Base-by-base conservation (phyloP, 2,113 vertebrate genomes). In the Felis chaus region DNA sequence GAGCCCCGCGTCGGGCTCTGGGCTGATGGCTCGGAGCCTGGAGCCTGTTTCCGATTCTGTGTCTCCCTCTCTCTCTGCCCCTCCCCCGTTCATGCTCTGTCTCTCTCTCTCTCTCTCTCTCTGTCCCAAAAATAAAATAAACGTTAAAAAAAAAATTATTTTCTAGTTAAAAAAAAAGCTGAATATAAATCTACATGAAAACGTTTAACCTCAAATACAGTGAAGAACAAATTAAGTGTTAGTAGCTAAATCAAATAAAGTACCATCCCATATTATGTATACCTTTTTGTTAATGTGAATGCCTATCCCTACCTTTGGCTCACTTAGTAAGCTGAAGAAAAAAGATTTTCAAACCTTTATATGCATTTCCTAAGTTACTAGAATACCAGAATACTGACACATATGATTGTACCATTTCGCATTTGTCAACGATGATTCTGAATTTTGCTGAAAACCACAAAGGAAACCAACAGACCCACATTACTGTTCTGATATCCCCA, bases 391-490 rank as follows among this genome's bases (percentile, higher is more conserved):
- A 53, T 33, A 78, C 66, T 88, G 82, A 95, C 79, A 83, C 4
- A 29, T 55, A 85, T 14, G 73, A 91, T 36, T 41, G 71, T 57
- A 39, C 71, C 63, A 36, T 65, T 93, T 76, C 18, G 0, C 36
- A 39, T 83, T 48, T 65, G 71, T 16, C 9, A 18, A 82, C 89
- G 61, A 95, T 29, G 36, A 96, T 18, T 94, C 45, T 85, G 69
- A 93, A 94, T 81, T 95, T 97, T 31, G 0, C 79, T 78, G 61
- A 97, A 96, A 97, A 94, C 95, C 97, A 95, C 97, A 97, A 94
- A 97, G 96, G 97, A 98, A 98, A 97, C 97, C 97, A 93, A 92
- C 39, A 91, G 63, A 82, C 50, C 94, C 95, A 84, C 95, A 94
- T 36, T n/a, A 89, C 45, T 55, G 94, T 68, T 91, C 33, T 6